phyloP scores from a whole-genome alignment of 2,888 invertebrate genomes.

The Perithous albicinctus region DNA sequence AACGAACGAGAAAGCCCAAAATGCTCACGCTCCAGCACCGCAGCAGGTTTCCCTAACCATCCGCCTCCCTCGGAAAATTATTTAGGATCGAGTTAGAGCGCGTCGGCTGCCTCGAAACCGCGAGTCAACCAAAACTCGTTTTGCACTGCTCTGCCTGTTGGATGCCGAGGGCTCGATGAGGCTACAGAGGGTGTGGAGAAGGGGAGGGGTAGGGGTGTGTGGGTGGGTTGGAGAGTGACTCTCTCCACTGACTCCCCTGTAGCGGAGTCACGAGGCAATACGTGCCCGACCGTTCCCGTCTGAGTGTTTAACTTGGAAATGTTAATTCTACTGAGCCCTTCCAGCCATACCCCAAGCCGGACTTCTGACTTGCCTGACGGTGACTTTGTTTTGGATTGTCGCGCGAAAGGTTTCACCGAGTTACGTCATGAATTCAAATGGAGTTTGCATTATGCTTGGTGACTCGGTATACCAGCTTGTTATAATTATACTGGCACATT shows the following conservation, averaged over 20 bases:
- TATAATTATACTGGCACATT: not conserved
- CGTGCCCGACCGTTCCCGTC: constrained; percentile 2
- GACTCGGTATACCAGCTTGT: constrained; percentile 2
- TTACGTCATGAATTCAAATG: constrained; percentile 36
- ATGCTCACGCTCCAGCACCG: constrained; percentile 18
- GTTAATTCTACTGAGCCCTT: constrained; percentile 54
- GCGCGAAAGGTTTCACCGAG: constrained; percentile 15
- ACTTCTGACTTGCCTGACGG: constrained; percentile 6
- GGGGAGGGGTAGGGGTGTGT: no score
- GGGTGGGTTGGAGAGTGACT: no score
- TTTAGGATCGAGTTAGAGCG: constrained; percentile 61
- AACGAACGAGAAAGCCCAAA: constrained; percentile 50
- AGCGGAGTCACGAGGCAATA: constrained; percentile 17
- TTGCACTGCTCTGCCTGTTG: constrained; percentile 42
- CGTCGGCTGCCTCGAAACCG: constrained; percentile 47
- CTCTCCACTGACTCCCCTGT: not conserved
- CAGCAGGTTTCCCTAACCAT: constrained; percentile 5
- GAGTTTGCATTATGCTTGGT: constrained; percentile 29
- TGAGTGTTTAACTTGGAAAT: constrained; percentile 59
- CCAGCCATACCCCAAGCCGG: constrained; percentile 20
- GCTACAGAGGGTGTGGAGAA: not conserved
- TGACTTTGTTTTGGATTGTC: constrained; percentile 47
- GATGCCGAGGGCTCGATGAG: constrained; percentile 28
- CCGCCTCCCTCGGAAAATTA: constrained; percentile 52
- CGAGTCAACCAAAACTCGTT: constrained; percentile 63